Evolutionary conservation across 2,113 vertebrate species (phyloP).

Genomic region (Larimichthys polyactis): DNA sequence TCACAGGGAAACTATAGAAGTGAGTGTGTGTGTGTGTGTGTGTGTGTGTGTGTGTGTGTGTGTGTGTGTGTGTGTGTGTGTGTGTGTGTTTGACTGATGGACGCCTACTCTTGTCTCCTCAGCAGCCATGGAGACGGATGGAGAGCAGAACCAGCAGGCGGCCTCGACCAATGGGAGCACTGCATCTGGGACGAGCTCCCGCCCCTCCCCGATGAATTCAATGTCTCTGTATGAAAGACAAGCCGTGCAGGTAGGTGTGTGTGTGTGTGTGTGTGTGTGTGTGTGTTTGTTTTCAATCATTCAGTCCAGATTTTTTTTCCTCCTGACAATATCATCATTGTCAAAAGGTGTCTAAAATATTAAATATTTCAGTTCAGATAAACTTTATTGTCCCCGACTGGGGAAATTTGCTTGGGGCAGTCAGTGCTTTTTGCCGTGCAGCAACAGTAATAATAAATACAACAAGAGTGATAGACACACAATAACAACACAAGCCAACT

Average conservation of each 20-base stretch:
- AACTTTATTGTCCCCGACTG: too few relatives aligned
- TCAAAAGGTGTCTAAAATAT: background rate
- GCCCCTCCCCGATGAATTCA: slow-evolving; percentile 90
- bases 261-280: slow-evolving; percentile 44
- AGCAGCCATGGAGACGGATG: slow-evolving; percentile 91
- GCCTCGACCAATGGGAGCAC: slow-evolving; percentile 88
- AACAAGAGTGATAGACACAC: too few relatives aligned
- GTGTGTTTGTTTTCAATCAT: background rate
- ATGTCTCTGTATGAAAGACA: slow-evolving; percentile 95
- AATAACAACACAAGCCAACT: too few relatives aligned
- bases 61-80: too few relatives aligned
- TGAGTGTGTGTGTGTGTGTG: slow-evolving; percentile 10
- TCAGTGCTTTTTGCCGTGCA: too few relatives aligned
- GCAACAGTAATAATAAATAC: too few relatives aligned
- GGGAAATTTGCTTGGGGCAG: too few relatives aligned
- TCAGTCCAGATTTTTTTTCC: background rate
- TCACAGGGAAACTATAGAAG: background rate
- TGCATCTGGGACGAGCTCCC: slow-evolving; percentile 87
- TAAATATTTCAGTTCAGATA: background rate
- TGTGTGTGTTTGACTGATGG: slow-evolving; percentile 42
- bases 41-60: too few relatives aligned
- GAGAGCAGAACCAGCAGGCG: slow-evolving; percentile 89
- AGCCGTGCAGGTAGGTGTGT: slow-evolving; percentile 89
- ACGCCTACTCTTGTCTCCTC: slow-evolving; percentile 34
- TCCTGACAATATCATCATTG: background rate